Evolutionary conservation across 2,888 invertebrate genomes (phyloP).

Genomic region (Lumbricus terrestris): DNA sequence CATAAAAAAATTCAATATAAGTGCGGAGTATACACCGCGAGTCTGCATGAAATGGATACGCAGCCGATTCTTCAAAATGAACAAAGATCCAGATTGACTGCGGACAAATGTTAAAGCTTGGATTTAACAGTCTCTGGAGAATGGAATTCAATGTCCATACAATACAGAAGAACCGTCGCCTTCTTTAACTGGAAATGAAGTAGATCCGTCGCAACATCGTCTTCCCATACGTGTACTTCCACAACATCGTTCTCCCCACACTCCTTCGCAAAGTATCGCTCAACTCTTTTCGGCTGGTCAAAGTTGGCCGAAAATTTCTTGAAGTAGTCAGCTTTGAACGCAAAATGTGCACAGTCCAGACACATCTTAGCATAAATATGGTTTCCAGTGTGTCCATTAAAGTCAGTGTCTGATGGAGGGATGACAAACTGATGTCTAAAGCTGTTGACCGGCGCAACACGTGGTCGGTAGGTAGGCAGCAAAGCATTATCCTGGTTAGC

Average conservation of each 20-base stretch:
- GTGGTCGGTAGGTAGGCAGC: not conserved
- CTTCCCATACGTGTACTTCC: not conserved
- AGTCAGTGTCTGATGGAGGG: not conserved
- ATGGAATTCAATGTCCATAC: not conserved
- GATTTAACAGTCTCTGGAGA: not conserved
- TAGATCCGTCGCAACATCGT: not conserved
- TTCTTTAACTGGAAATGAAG: constrained; percentile 6
- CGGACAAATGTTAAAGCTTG: not conserved
- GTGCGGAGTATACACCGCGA: not conserved
- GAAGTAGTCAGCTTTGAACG: not conserved
- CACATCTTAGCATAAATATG: not conserved
- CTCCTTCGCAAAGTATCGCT: not conserved
- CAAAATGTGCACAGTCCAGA: not conserved
- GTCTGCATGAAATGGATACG: not conserved
- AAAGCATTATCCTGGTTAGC: not conserved
- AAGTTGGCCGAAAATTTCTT: not conserved
- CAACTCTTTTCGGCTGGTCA: not conserved
- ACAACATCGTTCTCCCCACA: constrained; percentile 7
- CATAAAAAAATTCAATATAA: not conserved
- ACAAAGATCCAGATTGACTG: not conserved
- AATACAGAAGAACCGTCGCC: not conserved
- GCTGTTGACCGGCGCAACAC: not conserved
- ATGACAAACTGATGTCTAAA: constrained; percentile 3
- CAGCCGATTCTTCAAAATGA: not conserved
- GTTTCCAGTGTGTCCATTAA: constrained; percentile 10